A percentile compares a stretch with the other conserved stretches of the same genome.
Conservation (phyloP, 2,888 invertebrate genomes). For the Sipha maydis region DNA sequence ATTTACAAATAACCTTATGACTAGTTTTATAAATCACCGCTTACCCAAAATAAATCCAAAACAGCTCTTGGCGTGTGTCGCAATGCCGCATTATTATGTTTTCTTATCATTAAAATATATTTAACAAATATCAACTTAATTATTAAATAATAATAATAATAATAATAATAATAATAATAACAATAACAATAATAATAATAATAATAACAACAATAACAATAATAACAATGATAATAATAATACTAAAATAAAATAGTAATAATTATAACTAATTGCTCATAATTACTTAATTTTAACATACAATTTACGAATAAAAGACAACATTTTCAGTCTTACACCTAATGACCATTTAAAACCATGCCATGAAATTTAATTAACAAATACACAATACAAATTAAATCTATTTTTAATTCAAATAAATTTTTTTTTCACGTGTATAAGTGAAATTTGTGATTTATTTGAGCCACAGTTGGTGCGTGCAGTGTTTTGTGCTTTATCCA, state of each 20-base stretch:
- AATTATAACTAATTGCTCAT: constrained; percentile 12
- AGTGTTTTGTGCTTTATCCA: constrained; percentile 59
- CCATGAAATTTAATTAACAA: constrained; percentile 23
- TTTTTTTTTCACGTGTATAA: constrained; percentile 23
- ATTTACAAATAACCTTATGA: constrained; percentile 60
- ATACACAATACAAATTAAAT: constrained; percentile 46
- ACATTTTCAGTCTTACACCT: constrained; percentile 31
- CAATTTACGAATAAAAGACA: constrained; percentile 17
- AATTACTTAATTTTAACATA: constrained; percentile 42
- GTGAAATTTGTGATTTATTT: constrained; percentile 56
- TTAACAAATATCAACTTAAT: constrained; percentile 51
- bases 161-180: constrained; percentile 7
- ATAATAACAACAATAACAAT: not conserved
- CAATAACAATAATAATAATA: constrained; percentile 1
- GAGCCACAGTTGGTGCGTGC: constrained; percentile 50
- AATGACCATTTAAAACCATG: constrained; percentile 8
- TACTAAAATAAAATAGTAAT: constrained; percentile 9
- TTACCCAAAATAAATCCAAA: constrained; percentile 61
- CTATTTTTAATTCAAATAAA: constrained; percentile 23
- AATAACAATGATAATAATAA: constrained; percentile 18
- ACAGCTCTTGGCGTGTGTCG: constrained; percentile 52
- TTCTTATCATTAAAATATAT: constrained; percentile 46
- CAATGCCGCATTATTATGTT: constrained; percentile 45
- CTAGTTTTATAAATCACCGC: constrained; percentile 61
- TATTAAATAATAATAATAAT: not conserved